These are phyloP conservation scores for Hypotaenidia okinawae DNA, from an alignment of 2,797 vertebrate species.

Conservation along the genomic window DNA sequence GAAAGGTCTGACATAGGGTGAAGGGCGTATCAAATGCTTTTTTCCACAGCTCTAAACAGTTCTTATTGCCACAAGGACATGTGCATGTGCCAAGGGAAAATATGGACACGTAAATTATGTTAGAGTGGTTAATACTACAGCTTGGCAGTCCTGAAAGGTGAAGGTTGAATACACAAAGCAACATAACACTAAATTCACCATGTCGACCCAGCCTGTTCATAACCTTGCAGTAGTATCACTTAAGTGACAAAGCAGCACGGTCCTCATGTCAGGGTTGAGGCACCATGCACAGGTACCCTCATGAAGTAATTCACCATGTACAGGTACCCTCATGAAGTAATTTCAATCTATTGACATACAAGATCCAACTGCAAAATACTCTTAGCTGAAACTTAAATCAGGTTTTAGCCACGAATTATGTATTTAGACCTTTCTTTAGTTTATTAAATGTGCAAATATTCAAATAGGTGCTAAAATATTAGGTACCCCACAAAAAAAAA, in stretches of 20 bases:
- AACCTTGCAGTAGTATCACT: not conserved
- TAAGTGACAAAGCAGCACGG: not conserved
- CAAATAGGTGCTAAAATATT: not conserved
- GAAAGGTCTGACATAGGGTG: not conserved
- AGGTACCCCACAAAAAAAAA: not conserved
- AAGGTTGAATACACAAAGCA: not conserved
- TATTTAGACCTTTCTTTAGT: not conserved
- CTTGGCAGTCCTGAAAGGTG: not conserved
- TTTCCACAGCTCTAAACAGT: not conserved
- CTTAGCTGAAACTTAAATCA: not conserved
- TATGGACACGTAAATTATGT: not conserved
- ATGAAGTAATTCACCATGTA: not conserved
- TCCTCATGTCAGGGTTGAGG: not conserved
- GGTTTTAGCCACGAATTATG: not conserved
- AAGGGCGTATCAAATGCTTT: not conserved
- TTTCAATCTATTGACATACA: not conserved
- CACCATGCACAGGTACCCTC: not conserved
- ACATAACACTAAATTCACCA: not conserved
- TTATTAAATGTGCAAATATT: not conserved
- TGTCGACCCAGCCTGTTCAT: not conserved
- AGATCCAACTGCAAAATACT: not conserved
- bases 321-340: not conserved
- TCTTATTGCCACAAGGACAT: not conserved
- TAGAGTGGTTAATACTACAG: not conserved
- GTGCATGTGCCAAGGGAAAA: not conserved